Evolutionary conservation across 2,113 vertebrate species (phyloP), one percentile per base, ranked within the genome.

Genomic region (Leucopsar rothschildi): DNA sequence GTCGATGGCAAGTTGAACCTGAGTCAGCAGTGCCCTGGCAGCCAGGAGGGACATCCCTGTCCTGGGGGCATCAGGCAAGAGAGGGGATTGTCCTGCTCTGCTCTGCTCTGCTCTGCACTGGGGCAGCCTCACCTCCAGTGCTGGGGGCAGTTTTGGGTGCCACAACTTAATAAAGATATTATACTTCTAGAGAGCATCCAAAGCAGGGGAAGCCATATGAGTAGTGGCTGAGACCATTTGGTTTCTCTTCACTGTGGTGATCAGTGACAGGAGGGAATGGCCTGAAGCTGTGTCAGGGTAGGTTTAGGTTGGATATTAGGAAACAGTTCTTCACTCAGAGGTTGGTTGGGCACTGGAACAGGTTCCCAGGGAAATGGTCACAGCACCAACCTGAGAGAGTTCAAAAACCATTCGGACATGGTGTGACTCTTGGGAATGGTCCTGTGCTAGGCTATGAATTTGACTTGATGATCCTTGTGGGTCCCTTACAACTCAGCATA

Each of bases 111-210:
- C 52, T 50, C 12, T 42, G 27, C 10, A 19, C 50, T 73, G 50
- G 15, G 24, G 6, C 0, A 0, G 6, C 16, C 31, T 42, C 42
- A 42, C 24, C 27, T 49, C 7, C 0, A 29, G 4, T 66, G 2
- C 52, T 31, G 35, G 8, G 25, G 10, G 24, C 52, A 31, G 35
- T 9, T 56, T 24, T 42, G 31, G 29, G 25, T 13, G 3, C 24
- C 20, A 31, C 20, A 42, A 16, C 35, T 5, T 11, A 35, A 57
- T 16, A 20, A 56, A 73, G 15, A 29, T 7, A 5, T 42, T 11
- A 21, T 35, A n/a, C 7, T 66, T 13, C 29, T 29, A 10, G 15
- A 56, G 6, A 56, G 8, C 2, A 3, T 42, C 24, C 60, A 57
- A 49, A 57, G 24, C 6, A 49, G 16, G 13, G 6, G 16, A 49